phyloP scores from a whole-genome alignment of 2,888 invertebrate genomes.

The Patella depressa region DNA sequence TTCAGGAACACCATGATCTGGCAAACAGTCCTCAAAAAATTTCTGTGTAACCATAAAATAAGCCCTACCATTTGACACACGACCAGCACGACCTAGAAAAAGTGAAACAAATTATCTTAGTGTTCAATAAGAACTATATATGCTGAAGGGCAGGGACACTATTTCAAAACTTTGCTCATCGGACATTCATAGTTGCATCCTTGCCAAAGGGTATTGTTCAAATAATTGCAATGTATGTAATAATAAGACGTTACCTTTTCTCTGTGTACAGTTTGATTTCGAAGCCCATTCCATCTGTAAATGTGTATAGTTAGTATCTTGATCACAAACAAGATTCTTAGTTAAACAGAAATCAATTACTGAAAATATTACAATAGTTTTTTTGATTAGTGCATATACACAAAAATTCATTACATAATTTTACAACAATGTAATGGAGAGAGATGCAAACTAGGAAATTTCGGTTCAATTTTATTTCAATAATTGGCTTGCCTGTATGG shows the following conservation, averaged over 20 bases:
- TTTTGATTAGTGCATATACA: no score
- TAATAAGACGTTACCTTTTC: slow-evolving; percentile 72
- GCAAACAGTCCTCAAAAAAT: slow-evolving; percentile 63
- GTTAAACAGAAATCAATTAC: slow-evolving; percentile 96
- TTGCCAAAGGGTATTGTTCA: not conserved
- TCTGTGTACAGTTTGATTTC: slow-evolving; percentile 88
- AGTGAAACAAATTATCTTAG: not conserved
- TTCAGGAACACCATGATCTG: slow-evolving; percentile 70
- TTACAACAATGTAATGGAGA: no score
- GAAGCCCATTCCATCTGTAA: slow-evolving; percentile 90
- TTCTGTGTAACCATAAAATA: slow-evolving; percentile 76
- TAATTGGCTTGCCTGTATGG: no score
- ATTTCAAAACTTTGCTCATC: no score
- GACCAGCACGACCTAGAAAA: slow-evolving; percentile 86
- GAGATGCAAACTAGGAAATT: not conserved
- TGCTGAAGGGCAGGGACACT: no score
- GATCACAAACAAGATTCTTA: slow-evolving; percentile 84
- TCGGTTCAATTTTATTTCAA: no score
- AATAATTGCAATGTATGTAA: not conserved
- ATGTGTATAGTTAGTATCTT: slow-evolving; percentile 83
- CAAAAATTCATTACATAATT: no score
- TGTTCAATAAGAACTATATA: no score
- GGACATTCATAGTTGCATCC: not conserved
- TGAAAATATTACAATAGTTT: slow-evolving; percentile 36
- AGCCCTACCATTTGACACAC: slow-evolving; percentile 86